Base-by-base conservation (phyloP, 2,797 vertebrate genomes). In the Galago senegalensis region DNA sequence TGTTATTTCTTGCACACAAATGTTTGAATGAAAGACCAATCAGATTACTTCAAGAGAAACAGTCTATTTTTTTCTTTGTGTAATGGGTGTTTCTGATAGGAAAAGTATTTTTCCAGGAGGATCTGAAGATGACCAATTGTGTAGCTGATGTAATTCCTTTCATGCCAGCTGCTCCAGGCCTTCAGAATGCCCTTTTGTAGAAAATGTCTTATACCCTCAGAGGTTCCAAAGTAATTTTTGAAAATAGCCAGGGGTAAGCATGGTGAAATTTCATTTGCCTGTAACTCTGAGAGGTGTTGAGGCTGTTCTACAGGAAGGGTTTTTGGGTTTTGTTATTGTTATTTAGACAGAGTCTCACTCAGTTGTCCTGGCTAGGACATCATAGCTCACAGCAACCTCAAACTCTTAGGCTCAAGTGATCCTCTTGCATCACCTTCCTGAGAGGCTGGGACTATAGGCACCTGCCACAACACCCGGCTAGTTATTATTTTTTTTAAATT, bases 41-140 rank as follows among this genome's bases (percentile, higher is more conserved):
- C 11, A 37, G 21, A 75, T 43, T 25, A 11, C n/a, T 63, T 49
- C 16, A 18, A 46, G 83, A 79, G 83, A 77, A 70, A 73, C 17
- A 37, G 37, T 23, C 25, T 73, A 1, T 2, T 61, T 85, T 88
- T 82, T 60, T 13, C 63, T 85, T 60, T 31, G 49, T 85, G 60
- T 89, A 75, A 34, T 17, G 53, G 53, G 61, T 88, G 16, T 93
- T 90, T 49, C 72, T 63, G 31, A 58, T 67, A 49, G 70, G 25
- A 70, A 77, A 92, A 82, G 87, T n/a, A 8, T 63, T 96, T 94
- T 95, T 95, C 85, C 81, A 87, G 73, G 61, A 87, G 88, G 60
- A 21, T 88, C 43, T 29, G 3, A 2, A 79, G 58, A 60, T 76
- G 85, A 34, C 81, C 90, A 69, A 40, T 75, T 58, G 56, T 40